Evolutionary conservation across 2,113 vertebrate genomes (phyloP).

Genomic region (Aix galericulata): DNA sequence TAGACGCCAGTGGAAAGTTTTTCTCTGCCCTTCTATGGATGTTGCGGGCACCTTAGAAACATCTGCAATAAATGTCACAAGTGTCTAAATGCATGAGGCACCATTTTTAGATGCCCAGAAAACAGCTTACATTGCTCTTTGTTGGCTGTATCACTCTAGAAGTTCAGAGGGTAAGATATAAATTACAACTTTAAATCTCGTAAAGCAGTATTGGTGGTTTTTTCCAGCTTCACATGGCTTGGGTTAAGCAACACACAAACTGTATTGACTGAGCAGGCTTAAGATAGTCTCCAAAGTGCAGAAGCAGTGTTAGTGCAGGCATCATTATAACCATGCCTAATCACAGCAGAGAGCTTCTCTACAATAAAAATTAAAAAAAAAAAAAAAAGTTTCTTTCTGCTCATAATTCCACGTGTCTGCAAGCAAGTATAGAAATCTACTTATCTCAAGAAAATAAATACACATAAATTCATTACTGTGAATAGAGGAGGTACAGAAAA

Average conservation of each 20-base stretch:
- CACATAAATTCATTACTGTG: not conserved
- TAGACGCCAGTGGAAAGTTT: slow-evolving; percentile 41
- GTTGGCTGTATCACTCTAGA: not conserved
- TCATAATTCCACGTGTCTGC: not conserved
- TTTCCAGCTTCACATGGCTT: not conserved
- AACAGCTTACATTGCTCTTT: not conserved
- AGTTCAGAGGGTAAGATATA: not conserved
- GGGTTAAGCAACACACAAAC: not conserved
- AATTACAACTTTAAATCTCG: not conserved
- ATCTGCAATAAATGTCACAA: slow-evolving; percentile 3
- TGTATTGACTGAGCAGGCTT: not conserved
- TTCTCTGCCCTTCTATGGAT: not conserved
- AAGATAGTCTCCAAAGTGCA: not conserved
- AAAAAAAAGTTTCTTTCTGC: not conserved
- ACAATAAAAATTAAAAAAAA: not conserved
- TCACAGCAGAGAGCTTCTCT: not conserved
- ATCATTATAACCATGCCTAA: not conserved
- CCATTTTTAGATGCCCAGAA: slow-evolving; percentile 10
- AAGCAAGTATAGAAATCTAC: not conserved
- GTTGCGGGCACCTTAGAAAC: slow-evolving; percentile 6
- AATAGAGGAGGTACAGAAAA: not conserved
- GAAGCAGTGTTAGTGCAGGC: not conserved
- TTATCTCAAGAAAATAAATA: not conserved
- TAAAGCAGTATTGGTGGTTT: too few species aligned
- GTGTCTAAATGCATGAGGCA: not conserved